Evolutionary conservation across 2,797 vertebrate species (phyloP).

Genomic region (Hoplostethus mediterraneus): DNA sequence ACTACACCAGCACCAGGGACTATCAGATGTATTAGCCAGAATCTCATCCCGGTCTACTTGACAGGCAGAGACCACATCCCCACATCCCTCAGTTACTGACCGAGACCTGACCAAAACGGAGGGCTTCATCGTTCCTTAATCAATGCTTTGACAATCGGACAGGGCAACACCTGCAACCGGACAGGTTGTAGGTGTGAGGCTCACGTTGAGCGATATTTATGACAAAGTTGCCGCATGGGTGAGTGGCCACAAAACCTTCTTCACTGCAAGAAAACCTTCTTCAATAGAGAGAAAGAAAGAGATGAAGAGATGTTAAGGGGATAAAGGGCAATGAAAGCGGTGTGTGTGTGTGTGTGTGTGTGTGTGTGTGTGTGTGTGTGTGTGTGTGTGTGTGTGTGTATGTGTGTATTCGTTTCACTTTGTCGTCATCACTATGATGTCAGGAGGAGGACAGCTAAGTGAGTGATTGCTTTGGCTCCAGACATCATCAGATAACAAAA

Average conservation of each 20-base stretch:
- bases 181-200: background rate
- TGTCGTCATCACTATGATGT: background rate
- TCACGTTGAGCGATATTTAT: background rate
- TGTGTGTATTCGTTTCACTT: background rate
- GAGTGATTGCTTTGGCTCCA: background rate
- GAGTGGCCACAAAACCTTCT: conserved; percentile 4
- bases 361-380: conserved; percentile 14
- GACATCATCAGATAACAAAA: too few species aligned
- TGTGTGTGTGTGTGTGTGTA: conserved; percentile 5
- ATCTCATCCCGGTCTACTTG: too few species aligned
- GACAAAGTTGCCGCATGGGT: background rate
- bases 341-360: background rate
- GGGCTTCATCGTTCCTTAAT: too few species aligned
- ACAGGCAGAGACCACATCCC: too few species aligned
- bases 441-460: background rate
- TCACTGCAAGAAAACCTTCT: conserved; percentile 4
- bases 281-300: background rate
- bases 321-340: too few species aligned
- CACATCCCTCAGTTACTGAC: too few species aligned
- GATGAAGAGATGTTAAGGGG: background rate
- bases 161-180: too few species aligned
- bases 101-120: too few species aligned
- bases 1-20: too few species aligned
- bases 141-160: too few species aligned
- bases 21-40: too few species aligned